A percentile compares a stretch with the other conserved stretches of the same genome.
These are phyloP conservation scores for Patagioenas fasciata DNA, from an alignment of 2,113 vertebrate species.

Conservation along the genomic window DNA sequence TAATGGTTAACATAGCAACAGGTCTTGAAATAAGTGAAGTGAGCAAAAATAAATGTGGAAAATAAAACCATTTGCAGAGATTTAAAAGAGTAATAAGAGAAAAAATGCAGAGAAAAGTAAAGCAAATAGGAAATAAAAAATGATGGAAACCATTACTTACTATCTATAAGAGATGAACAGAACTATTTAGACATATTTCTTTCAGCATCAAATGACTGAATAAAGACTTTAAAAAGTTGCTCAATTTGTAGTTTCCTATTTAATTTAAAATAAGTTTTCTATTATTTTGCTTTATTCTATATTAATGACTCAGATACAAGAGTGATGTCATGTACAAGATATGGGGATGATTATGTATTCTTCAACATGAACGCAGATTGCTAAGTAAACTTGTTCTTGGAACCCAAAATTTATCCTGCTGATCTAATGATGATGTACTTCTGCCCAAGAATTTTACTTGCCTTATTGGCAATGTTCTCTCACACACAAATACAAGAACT, in stretches of 20 bases:
- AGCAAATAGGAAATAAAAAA: not conserved
- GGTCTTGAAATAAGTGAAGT: not conserved
- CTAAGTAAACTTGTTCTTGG: constrained; percentile 1
- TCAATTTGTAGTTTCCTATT: not conserved
- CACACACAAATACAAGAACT: not conserved
- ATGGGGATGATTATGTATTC: not conserved
- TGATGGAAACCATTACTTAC: not conserved
- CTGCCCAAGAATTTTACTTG: not conserved
- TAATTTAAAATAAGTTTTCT: not conserved
- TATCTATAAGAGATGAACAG: not conserved
- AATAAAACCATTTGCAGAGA: not conserved
- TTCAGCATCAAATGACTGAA: not conserved
- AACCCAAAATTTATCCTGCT: not conserved
- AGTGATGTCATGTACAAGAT: not conserved
- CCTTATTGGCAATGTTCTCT: not conserved
- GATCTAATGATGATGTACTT: not conserved
- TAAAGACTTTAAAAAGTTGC: not conserved
- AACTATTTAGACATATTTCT: not conserved
- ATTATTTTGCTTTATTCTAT: not conserved
- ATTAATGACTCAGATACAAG: not conserved
- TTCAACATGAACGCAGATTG: not conserved
- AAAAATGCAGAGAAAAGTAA: not conserved
- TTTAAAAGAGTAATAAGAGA: not conserved
- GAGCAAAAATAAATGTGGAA: not conserved
- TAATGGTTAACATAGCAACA: not conserved